Evolutionary conservation across 2,797 vertebrate species (phyloP), one percentile per base, ranked within the genome.

Genomic region (Cirrhinus mrigala): DNA sequence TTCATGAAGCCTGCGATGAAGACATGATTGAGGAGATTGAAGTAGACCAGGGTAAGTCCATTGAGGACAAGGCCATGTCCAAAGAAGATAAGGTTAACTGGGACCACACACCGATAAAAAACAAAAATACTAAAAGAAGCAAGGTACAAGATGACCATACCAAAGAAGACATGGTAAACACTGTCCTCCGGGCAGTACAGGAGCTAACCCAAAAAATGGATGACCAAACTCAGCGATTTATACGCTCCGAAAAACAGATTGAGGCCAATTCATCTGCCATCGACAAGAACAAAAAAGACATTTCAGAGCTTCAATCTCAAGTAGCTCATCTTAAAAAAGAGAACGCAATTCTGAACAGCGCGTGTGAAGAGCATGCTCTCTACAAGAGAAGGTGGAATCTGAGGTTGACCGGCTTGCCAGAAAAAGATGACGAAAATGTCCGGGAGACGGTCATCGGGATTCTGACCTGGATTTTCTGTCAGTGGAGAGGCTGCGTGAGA

Each of bases 331-430:
- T 69, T 24, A 52, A 54, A 29, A 73, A 56, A 50, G 75, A 64
- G 24, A 78, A 83, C 37, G 15, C 1, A 2, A 16, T 3, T 24
- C 12, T 78, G 44, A 78, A 70, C 4, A 22, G 68, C 1, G 20
- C 16, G 20, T 78, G 66, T 22, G 54, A 24, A 0, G 81, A 87
- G 3, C 62, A 79, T 3, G 52, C 52, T 29, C 12, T 44, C 0
- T 79, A 71, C 20, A 71, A 79, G 58, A 81, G 79, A 71, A 48
- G 50, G 12, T 81, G 86, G 78, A 60, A 69, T 22, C 52, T 81
- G 11, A 81, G 86, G 24, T 14, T 87, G 56, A 87, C 22, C 16
- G 82, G 68, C 22, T 27, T 87, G 11, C 75, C 76, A 15, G 86
- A 87, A 33, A 84, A 84, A 52, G 77, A 87, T 22, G 64, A 70